Percentiles rank a stretch among this genome's conserved stretches.
Evolutionary conservation across 2,113 vertebrate species (phyloP).

Genomic region (Pseudolaguvia tuberculata): DNA sequence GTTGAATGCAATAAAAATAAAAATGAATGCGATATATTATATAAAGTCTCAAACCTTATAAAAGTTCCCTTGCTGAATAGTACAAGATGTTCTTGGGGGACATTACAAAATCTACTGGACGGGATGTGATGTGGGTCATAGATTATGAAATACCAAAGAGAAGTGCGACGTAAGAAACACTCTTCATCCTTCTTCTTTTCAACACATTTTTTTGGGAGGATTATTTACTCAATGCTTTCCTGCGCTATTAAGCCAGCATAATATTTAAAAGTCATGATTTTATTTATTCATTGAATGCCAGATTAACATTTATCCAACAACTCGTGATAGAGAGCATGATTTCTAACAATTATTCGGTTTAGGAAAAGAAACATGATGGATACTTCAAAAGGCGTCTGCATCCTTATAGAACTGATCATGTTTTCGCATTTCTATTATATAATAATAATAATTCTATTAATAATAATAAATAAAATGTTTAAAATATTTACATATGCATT

Average conservation of each 20-base stretch:
- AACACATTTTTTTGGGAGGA: background rate
- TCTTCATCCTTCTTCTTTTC: background rate
- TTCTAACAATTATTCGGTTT: background rate
- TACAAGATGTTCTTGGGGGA: background rate
- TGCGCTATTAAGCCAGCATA: background rate
- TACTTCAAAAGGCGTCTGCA: background rate
- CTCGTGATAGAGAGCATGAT: background rate
- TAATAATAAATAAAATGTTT: no score
- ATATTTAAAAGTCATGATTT: conserved; percentile 4
- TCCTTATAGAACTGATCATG: no score
- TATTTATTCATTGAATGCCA: background rate
- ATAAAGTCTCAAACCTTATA: background rate
- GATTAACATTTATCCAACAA: background rate
- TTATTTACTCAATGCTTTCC: background rate
- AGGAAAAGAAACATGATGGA: background rate
- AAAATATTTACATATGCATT: background rate
- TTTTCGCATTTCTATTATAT: background rate
- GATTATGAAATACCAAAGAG: background rate
- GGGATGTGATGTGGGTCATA: background rate
- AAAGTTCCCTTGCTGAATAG: background rate
- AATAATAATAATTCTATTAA: background rate
- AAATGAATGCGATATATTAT: background rate
- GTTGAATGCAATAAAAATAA: background rate
- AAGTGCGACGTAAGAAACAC: conserved; percentile 7
- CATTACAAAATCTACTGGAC: background rate